Base-by-base conservation (phyloP, 2,113 vertebrate species). In the Ceratotherium simum region DNA sequence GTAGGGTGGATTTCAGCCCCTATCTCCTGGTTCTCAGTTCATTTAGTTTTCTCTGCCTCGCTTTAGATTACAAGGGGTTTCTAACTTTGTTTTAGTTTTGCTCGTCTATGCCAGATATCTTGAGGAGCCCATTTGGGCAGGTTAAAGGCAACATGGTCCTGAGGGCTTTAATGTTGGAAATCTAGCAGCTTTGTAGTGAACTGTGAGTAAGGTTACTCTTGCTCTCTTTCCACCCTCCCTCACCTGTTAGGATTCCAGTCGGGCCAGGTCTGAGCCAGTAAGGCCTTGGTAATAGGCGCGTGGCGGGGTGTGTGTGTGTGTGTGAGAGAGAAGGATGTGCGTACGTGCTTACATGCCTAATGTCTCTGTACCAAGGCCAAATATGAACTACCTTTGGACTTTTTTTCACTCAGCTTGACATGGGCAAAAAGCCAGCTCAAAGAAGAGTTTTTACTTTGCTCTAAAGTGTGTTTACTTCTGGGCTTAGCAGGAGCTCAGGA, bases 301-400 rank as follows among this genome's bases (percentile, higher is more conserved):
- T 76, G 95, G 79, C 62, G 73, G 39, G 82, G 73, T 27, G 64
- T 46, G 3, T 60, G 88, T 8, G 3, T 67, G 58, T 75, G 58
- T 75, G 48, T 6, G 48, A 48, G 84, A 87, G 42, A 94, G 60
- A 39, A 96, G 78, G 79, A 54, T 69, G 8, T 97, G 86, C 54
- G 86, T 95, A 93, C 73, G 76, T 97, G 96, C 69, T 0, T 76
- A 73, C 81, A 21, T 51, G 86, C 94, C 73, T 91, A 67, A 67
- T 81, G 86, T 96, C 92, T 91, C 48, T 94, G 73, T 86, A 90
- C 21, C 58, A 73, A 95, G 51, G 87, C 86, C 92, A 96, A 93
- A 82, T 91, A 96, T 95, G 82, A 98, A 90, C 95, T 92, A 97
- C 90, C 75, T 94, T 92, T 89, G 82, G 81, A 95, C 58, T 96